These are phyloP conservation scores for Zygothrica quintamaculata DNA, from an alignment of 2,888 invertebrate genomes.

Conservation along the genomic window DNA sequence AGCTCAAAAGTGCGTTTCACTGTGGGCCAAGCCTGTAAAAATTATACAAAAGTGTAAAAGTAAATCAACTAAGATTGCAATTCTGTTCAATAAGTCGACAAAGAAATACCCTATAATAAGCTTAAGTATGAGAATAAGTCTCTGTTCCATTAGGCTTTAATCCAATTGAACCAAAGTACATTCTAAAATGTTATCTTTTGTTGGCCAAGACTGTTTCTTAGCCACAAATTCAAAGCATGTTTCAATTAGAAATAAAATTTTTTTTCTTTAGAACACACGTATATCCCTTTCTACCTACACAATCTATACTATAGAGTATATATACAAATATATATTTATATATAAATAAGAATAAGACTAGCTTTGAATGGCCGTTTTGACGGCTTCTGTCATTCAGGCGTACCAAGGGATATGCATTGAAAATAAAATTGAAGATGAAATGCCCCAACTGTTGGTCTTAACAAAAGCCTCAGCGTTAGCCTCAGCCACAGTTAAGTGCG, in stretches of 20 bases:
- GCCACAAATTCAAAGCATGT: no score
- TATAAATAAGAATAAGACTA: background rate
- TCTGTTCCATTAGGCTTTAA: no score
- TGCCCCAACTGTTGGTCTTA: constrained; percentile 32
- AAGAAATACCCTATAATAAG: background rate
- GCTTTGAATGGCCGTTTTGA: constrained; percentile 28
- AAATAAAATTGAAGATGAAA: constrained; percentile 12
- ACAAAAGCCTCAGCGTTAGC: constrained; percentile 39
- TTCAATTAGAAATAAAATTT: no score
- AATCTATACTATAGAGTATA: no score
- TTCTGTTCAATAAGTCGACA: background rate
- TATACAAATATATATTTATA: no score
- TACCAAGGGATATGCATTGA: constrained; percentile 27
- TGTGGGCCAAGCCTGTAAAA: constrained; percentile 83
- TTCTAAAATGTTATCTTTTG: no score
- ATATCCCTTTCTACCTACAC: no score
- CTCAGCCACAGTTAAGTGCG: constrained; percentile 36
- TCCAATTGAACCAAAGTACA: no score
- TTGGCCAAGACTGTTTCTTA: no score
- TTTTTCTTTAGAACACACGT: no score
- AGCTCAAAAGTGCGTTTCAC: constrained; percentile 83
- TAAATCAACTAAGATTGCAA: no score
- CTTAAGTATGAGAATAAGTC: no score
- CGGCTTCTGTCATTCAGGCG: constrained; percentile 18
- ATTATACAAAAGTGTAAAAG: constrained; percentile 4